Percentiles rank a stretch among this genome's conserved stretches.
Conservation (phyloP, 1,140 invertebrate genomes). For the Orius laevigatus region DNA sequence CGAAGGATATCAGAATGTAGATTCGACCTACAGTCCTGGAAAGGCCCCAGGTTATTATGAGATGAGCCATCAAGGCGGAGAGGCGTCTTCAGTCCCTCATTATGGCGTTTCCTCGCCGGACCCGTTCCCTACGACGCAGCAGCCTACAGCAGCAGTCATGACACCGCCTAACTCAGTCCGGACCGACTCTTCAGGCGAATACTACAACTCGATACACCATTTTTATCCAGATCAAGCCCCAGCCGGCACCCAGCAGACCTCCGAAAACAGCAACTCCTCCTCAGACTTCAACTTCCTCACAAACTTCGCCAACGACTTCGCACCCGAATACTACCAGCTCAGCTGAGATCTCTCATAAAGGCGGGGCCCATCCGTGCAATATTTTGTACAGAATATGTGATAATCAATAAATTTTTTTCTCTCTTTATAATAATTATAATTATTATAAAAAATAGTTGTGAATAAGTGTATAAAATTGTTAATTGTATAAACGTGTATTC, state of each 20-base stretch:
- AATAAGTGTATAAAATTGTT: no score
- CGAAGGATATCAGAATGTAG: conserved; percentile 23
- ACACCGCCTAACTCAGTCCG: conserved; percentile 39
- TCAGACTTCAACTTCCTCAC: conserved; percentile 84
- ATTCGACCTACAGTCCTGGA: conserved; percentile 4
- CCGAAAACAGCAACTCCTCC: conserved; percentile 73
- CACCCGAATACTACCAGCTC: conserved; percentile 79
- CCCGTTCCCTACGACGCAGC: conserved; percentile 23
- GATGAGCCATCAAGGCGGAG: conserved; percentile 30
- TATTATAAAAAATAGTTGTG: no score
- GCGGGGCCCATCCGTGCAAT: conserved; percentile 3
- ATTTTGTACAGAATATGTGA: conserved; percentile 5
- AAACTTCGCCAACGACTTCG: conserved; percentile 78
- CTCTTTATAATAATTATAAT: no score
- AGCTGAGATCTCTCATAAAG: conserved; percentile 29
- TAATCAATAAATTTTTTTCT: not conserved
- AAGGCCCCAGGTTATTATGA: conserved; percentile 28
- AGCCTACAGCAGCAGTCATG: conserved; percentile 32
- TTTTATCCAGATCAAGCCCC: conserved; percentile 39
- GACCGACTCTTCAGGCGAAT: conserved; percentile 36
- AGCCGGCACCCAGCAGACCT: conserved; percentile 24
- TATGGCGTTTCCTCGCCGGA: conserved; percentile 24
- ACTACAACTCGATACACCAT: conserved; percentile 48
- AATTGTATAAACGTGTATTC: no score
- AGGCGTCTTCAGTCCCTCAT: conserved; percentile 31